Evolutionary conservation across 2,888 invertebrate genomes (phyloP).

Genomic region (Cacoxenus indagator): DNA sequence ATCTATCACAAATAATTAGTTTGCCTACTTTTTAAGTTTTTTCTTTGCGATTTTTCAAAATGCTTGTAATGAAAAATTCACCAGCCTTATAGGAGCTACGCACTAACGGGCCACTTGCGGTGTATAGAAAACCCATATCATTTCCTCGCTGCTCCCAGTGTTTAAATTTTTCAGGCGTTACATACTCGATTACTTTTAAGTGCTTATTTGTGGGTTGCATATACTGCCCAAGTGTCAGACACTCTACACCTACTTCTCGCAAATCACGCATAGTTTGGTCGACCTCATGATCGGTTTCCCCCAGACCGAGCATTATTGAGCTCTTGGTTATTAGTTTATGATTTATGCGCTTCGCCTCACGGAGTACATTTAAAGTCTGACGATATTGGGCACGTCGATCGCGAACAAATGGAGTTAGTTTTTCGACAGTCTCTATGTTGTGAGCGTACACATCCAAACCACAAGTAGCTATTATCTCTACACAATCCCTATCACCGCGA

Average conservation of each 20-base stretch:
- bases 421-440: slow-evolving; percentile 97
- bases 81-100: slow-evolving; percentile 98
- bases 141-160: slow-evolving; percentile 87
- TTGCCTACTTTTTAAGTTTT: neutral
- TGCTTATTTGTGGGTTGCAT: slow-evolving; percentile 99
- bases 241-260: slow-evolving; percentile 87
- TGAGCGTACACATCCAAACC: slow-evolving; percentile 98
- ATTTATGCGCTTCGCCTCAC: slow-evolving; percentile 84
- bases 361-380: slow-evolving; percentile 88
- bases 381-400: slow-evolving; percentile 93
- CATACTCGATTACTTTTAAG: slow-evolving; percentile 94
- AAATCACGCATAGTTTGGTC: slow-evolving; percentile 90
- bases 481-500: slow-evolving; percentile 82
- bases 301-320: slow-evolving; percentile 97
- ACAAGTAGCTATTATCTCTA: slow-evolving; percentile 81
- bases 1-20: too few relatives aligned
- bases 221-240: slow-evolving; percentile 97
- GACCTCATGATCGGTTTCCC: slow-evolving; percentile 90
- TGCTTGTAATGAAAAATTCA: slow-evolving; percentile 89
- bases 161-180: slow-evolving; percentile 93
- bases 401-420: slow-evolving; percentile 90
- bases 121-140: slow-evolving; percentile 92
- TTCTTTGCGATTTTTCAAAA: slow-evolving; percentile 75
- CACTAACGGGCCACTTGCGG: slow-evolving; percentile 97
- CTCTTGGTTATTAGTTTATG: slow-evolving; percentile 93